Percentiles rank a stretch among this genome's conserved stretches.
Conservation (phyloP, 2,113 vertebrate species). For the Callipepla californica region DNA sequence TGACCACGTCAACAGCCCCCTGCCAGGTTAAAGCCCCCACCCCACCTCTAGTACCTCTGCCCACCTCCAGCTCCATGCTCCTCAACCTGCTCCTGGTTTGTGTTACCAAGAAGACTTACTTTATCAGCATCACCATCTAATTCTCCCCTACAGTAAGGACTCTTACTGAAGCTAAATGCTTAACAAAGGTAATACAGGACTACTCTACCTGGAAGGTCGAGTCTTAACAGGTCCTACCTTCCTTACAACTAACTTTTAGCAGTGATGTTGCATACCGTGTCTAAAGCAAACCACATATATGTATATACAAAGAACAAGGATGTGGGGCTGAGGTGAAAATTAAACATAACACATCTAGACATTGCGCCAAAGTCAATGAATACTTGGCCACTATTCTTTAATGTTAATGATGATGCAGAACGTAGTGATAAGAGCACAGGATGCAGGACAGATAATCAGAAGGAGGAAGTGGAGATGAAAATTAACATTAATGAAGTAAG, state of each 20-base stretch:
- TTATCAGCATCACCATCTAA: neutral
- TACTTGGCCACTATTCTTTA: neutral
- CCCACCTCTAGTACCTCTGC: accelerated
- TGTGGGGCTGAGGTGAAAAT: neutral
- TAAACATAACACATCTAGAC: neutral
- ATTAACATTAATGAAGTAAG: neutral
- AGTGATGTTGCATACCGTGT: neutral
- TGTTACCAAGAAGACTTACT: neutral
- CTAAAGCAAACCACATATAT: neutral
- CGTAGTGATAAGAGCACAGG: neutral
- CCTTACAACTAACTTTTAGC: neutral
- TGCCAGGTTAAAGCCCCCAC: neutral
- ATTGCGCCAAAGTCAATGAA: neutral
- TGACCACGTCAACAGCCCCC: neutral
- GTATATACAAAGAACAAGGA: neutral
- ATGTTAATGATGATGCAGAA: neutral
- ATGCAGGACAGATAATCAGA: neutral
- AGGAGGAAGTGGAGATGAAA: neutral
- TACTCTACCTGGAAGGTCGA: neutral
- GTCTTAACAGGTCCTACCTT: neutral
- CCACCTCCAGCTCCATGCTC: neutral
- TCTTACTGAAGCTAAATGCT: neutral
- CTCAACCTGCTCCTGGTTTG: neutral
- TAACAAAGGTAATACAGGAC: neutral
- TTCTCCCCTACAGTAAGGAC: neutral